Percentiles rank a stretch among this genome's conserved stretches.
Evolutionary conservation across 2,113 vertebrate species (phyloP).

Genomic region (Colinus virginianus): DNA sequence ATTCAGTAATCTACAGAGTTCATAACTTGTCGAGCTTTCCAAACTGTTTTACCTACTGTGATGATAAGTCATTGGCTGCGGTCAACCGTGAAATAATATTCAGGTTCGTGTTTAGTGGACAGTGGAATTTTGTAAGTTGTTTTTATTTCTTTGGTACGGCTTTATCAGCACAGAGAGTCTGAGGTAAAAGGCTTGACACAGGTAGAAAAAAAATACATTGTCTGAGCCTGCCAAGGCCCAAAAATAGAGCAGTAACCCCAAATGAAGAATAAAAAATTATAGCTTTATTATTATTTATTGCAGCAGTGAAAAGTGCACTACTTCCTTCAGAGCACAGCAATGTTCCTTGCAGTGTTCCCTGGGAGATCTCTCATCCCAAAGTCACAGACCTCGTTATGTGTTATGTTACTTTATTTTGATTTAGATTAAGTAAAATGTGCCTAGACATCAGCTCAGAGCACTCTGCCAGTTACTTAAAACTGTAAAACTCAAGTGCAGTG

Average conservation of each 20-base stretch:
- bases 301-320: neutral
- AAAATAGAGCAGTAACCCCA: neutral
- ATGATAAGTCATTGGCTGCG: neutral
- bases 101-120: neutral
- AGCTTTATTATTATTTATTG: constrained; percentile 40
- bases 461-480: constrained; percentile 7
- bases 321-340: neutral
- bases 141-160: neutral
- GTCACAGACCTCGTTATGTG: neutral
- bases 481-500: constrained; percentile 10
- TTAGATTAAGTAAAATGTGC: constrained; percentile 29
- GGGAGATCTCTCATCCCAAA: neutral
- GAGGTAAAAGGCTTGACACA: neutral
- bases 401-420: constrained; percentile 45
- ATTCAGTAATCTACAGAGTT: neutral
- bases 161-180: neutral
- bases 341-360: neutral
- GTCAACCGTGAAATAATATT: neutral
- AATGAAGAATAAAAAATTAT: constrained; percentile 39
- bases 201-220: neutral
- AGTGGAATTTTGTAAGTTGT: neutral
- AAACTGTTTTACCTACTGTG: neutral
- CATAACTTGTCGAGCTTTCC: neutral
- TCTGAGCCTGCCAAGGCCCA: neutral
- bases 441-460: neutral